Conservation (phyloP, 2,113 vertebrate genomes). For the Triplophysa siluroides region DNA sequence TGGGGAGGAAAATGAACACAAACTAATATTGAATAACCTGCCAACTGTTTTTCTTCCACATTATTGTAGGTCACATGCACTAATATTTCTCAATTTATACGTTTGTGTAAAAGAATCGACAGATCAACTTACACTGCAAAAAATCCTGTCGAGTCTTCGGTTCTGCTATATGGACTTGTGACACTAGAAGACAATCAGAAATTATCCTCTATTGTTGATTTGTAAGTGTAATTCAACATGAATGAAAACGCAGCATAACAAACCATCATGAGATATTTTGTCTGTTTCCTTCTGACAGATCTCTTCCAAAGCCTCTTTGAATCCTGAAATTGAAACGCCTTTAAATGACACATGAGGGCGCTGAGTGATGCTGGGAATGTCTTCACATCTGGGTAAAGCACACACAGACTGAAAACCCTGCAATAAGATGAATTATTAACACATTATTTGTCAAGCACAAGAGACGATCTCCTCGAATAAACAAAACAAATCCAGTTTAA, state of each 20-base stretch:
- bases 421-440: background rate
- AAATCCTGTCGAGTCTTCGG: conserved; percentile 19
- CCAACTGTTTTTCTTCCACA: no score
- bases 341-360: conserved; percentile 12
- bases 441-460: background rate
- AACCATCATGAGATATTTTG: conserved; percentile 34
- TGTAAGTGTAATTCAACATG: no score
- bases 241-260: background rate
- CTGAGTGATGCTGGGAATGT: background rate
- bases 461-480: no score
- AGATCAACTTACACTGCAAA: conserved; percentile 43
- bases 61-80: no score
- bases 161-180: background rate
- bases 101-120: background rate
- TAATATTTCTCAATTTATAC: background rate
- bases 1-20: background rate
- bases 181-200: background rate
- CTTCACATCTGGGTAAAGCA: conserved; percentile 1
- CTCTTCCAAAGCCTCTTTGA: conserved; percentile 34
- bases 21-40: background rate
- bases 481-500: background rate
- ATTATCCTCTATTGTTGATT: no score
- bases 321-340: conserved; percentile 26
- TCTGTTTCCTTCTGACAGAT: conserved; percentile 19
- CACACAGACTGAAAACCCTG: conserved; percentile 28